These are phyloP conservation scores for Myotis lucifugus DNA, from an alignment of 2,113 vertebrate species.

Conservation along the genomic window DNA sequence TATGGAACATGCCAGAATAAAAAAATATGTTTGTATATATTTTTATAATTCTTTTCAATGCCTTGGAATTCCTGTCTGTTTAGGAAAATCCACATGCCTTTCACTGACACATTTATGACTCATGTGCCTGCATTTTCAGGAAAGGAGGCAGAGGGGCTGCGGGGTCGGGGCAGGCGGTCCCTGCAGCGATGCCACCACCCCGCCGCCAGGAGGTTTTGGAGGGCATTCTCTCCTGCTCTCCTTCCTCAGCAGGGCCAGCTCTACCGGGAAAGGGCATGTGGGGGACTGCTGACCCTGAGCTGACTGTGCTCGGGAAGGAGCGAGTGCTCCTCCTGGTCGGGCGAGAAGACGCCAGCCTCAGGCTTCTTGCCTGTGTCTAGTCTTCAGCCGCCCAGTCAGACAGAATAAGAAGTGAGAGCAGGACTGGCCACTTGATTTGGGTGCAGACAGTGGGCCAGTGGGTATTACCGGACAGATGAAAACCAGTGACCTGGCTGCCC, in stretches of 20 bases:
- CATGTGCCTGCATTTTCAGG: neutral
- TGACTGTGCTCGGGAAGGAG: neutral
- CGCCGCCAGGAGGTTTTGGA: rapidly evolving
- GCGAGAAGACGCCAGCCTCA: rapidly evolving
- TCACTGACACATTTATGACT: conserved; percentile 30
- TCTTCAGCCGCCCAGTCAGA: neutral
- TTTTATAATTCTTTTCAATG: conserved; percentile 66
- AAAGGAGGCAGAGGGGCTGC: neutral
- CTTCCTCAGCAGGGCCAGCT: neutral
- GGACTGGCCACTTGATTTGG: neutral
- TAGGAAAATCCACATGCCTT: conserved; percentile 41
- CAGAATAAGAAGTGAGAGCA: rapidly evolving
- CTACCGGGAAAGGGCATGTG: neutral
- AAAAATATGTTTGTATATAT: conserved; percentile 69
- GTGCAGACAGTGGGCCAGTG: neutral
- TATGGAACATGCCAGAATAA: conserved; percentile 75
- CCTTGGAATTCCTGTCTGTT: conserved; percentile 38
- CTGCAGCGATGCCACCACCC: no score
- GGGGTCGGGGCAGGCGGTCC: no score
- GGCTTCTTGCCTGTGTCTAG: neutral
- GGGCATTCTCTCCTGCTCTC: neutral
- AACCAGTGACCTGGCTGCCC: neutral
- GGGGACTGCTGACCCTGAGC: neutral
- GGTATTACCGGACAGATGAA: neutral
- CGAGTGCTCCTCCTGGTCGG: neutral